These are phyloP conservation scores for Paradoxurus hermaphroditus DNA, from an alignment of 2,113 vertebrate genomes.

Conservation along the genomic window DNA sequence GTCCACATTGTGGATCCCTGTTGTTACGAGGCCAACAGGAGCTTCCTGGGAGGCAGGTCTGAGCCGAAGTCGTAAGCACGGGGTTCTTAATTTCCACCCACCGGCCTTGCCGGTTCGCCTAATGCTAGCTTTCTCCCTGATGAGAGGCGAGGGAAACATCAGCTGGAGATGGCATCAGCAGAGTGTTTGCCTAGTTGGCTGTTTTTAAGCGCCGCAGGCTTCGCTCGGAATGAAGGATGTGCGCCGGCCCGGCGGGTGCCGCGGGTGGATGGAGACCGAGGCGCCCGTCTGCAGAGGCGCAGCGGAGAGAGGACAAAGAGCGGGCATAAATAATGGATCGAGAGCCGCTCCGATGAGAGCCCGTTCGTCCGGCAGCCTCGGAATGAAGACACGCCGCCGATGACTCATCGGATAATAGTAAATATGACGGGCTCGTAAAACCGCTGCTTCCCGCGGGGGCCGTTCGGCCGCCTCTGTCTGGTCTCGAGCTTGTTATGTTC, in stretches of 20 bases:
- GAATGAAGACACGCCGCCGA: background rate
- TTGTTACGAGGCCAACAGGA: background rate
- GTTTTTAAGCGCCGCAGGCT: constrained; percentile 24
- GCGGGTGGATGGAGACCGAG: background rate
- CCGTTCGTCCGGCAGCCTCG: constrained; percentile 44
- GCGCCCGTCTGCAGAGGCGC: background rate
- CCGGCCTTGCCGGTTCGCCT: background rate
- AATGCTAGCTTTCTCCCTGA: constrained; percentile 15
- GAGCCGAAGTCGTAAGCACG: constrained; percentile 37
- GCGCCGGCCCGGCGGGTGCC: background rate
- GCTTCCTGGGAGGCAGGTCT: background rate
- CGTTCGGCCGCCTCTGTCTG: constrained; percentile 66
- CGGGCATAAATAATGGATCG: constrained; percentile 13
- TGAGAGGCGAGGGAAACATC: constrained; percentile 34
- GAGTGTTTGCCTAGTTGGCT: constrained; percentile 12
- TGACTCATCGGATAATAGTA: constrained; percentile 66
- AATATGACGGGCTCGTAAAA: constrained; percentile 59
- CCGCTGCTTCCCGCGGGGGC: constrained; percentile 28
- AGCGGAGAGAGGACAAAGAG: background rate
- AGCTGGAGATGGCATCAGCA: constrained; percentile 42
- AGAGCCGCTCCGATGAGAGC: background rate
- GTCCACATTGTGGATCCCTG: background rate
- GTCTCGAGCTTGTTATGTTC: background rate
- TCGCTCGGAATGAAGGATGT: background rate
- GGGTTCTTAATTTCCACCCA: background rate